These are phyloP conservation scores for Geopemphigus sp. DNA, from an alignment of 1,140 invertebrate species.

Conservation along the genomic window DNA sequence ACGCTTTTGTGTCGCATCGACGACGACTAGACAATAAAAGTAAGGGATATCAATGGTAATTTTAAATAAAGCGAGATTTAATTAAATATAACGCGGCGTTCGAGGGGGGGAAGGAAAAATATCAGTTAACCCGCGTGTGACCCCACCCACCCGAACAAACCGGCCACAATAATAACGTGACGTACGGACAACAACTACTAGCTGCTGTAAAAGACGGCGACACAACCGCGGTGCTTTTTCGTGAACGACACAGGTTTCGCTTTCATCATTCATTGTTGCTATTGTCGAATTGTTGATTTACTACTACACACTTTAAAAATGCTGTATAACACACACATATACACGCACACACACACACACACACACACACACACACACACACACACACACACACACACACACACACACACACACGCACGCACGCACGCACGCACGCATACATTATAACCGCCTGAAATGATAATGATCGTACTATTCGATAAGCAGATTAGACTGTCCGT, in stretches of 20 bases:
- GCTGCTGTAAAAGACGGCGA: background rate
- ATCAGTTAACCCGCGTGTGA: background rate
- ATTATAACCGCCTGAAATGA: background rate
- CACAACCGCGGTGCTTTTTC: background rate
- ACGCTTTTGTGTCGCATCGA: too few species aligned
- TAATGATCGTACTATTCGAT: constrained; percentile 9
- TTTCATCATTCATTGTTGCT: background rate
- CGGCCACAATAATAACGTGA: background rate
- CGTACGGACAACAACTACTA: too few species aligned
- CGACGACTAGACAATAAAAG: too few species aligned
- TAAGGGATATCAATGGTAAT: too few species aligned
- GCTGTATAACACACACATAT: background rate
- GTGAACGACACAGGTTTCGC: constrained; percentile 19
- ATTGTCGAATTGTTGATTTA: constrained; percentile 4
- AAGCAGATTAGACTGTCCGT: constrained; percentile 20
- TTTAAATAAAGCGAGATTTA: too few species aligned
- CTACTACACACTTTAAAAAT: background rate
- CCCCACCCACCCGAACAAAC: background rate
- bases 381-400: too few species aligned
- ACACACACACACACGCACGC: too few species aligned
- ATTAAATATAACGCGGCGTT: background rate
- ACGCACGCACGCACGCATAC: too few species aligned
- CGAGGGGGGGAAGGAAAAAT: background rate
- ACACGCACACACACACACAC: too few species aligned
- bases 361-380: too few species aligned